A percentile compares a stretch with the other conserved stretches of the same genome.
Evolutionary conservation across 2,888 invertebrate species (phyloP).

Genomic region (Trilocha varians): DNA sequence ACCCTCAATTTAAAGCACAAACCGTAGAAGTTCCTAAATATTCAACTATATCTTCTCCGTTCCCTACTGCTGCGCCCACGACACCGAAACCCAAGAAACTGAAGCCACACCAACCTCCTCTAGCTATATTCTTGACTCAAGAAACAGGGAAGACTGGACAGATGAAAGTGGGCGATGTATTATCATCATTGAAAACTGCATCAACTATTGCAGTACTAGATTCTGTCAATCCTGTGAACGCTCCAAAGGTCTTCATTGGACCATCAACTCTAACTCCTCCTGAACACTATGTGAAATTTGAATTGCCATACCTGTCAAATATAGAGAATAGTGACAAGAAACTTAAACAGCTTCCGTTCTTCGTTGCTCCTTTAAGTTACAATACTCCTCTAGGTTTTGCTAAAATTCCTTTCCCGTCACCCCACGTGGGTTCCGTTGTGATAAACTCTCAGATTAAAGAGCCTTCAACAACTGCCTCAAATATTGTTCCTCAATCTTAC

Average conservation of each 20-base stretch:
- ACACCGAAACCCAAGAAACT: constrained; percentile 71
- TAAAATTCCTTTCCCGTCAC: constrained; percentile 88
- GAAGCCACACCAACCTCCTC: constrained; percentile 87
- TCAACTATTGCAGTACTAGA: constrained; percentile 85
- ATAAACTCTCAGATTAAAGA: constrained; percentile 73
- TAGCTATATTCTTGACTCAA: constrained; percentile 84
- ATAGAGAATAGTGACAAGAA: constrained; percentile 81
- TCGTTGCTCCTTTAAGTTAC: constrained; percentile 89
- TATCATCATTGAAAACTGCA: constrained; percentile 78
- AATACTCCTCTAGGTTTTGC: constrained; percentile 88
- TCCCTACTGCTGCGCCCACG: constrained; percentile 53
- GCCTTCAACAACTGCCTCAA: constrained; percentile 21
- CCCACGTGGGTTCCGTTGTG: constrained; percentile 90
- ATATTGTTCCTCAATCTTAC: constrained; percentile 24
- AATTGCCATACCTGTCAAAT: constrained; percentile 85
- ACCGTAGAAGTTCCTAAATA: constrained; percentile 50
- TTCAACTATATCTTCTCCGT: constrained; percentile 47
- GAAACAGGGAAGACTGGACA: constrained; percentile 55
- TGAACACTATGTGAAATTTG: constrained; percentile 83
- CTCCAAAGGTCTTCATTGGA: constrained; percentile 87
- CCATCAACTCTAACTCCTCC: constrained; percentile 82
- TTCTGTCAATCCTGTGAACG: constrained; percentile 76
- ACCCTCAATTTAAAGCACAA: constrained; percentile 30
- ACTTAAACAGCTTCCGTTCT: constrained; percentile 84
- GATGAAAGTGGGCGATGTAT: constrained; percentile 79